Base-by-base conservation (phyloP, 1,140 invertebrate species). In the Drosophila funebris region DNA sequence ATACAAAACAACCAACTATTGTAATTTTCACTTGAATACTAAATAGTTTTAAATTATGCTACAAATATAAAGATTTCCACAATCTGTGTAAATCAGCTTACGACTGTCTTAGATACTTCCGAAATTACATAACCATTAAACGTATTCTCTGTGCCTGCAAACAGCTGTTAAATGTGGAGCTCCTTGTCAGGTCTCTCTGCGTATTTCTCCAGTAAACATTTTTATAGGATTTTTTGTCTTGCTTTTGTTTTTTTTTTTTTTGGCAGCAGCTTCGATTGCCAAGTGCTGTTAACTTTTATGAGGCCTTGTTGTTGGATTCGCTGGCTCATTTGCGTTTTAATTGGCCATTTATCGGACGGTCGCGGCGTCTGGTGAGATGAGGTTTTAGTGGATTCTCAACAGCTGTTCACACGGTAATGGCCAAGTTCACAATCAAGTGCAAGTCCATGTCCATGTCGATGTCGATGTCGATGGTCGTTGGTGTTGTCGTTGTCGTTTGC, bases 271-370 rank as follows among this genome's bases (percentile, higher is more conserved):
- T 31, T 63, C 36, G 48, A 63, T 63, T 29, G 48, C 46, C 37
- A 52, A 63, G 61, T 50, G 61, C 18, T 53, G 48, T 63, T 53
- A 63, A 63, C 37, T 63, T 63, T 63, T 53, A 63, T 53, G 46
- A 36, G 9, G 18, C 43, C 22, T 3, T 16, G 22, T 6, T 36
- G 44, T 13, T 37, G 41, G 41, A 60, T 48, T 54, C 22, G n/a
- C 22, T 52, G 69, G 44, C 46, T 67, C 69, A 72, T 72, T 72
- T 72, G 63, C 44, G 44, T 67, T 60, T 72, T 72, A 73, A 73
- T 67, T 67, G 69, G 46, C 44, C 69, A 43, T 71, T 71, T 71
- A 66, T 56, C 41, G 68, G 62, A 48, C 39, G 58, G 39, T 53
- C 68, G 33, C 20, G 33, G 53, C 52, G 33, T 27, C 39, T 63